A percentile compares a stretch with the other conserved stretches of the same genome.
These are phyloP conservation scores for Sebastes aleutianus DNA, from an alignment of 2,797 vertebrate species.

Conservation along the genomic window DNA sequence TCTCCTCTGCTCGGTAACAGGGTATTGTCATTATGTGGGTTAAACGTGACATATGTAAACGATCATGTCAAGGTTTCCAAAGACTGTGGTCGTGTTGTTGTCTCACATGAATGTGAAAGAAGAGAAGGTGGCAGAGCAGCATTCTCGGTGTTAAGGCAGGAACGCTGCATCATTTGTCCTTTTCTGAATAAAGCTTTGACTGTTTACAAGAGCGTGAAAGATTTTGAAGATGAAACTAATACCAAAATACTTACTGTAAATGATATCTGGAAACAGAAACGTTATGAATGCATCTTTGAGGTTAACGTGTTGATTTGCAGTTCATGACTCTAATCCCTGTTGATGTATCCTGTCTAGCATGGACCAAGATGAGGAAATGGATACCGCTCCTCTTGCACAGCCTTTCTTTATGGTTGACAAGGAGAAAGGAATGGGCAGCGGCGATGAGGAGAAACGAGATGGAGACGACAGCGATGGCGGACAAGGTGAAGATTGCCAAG, in stretches of 20 bases:
- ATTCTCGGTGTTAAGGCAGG: background rate
- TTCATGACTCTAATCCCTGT: background rate
- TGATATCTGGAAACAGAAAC: background rate
- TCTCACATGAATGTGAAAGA: background rate
- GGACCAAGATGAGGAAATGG: slow-evolving; percentile 78
- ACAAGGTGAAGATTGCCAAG: slow-evolving; percentile 38
- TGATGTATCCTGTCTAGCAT: slow-evolving; percentile 47
- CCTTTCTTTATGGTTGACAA: slow-evolving; percentile 66
- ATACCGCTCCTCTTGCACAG: slow-evolving; percentile 58
- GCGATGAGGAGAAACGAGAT: background rate
- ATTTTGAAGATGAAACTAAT: background rate
- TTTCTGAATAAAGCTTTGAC: background rate
- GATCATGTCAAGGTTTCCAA: background rate
- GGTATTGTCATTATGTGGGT: background rate
- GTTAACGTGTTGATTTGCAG: background rate
- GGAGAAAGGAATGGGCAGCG: slow-evolving; percentile 4
- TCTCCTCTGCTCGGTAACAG: background rate
- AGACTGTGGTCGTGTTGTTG: background rate
- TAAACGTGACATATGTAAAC: background rate
- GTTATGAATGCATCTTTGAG: background rate
- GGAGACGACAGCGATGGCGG: slow-evolving; percentile 16
- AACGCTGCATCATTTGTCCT: background rate
- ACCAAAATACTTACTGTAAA: background rate
- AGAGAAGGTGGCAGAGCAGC: background rate
- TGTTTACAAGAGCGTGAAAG: background rate